Evolutionary conservation across 2,113 vertebrate species (phyloP).

Genomic region (Syrrhaptes paradoxus): DNA sequence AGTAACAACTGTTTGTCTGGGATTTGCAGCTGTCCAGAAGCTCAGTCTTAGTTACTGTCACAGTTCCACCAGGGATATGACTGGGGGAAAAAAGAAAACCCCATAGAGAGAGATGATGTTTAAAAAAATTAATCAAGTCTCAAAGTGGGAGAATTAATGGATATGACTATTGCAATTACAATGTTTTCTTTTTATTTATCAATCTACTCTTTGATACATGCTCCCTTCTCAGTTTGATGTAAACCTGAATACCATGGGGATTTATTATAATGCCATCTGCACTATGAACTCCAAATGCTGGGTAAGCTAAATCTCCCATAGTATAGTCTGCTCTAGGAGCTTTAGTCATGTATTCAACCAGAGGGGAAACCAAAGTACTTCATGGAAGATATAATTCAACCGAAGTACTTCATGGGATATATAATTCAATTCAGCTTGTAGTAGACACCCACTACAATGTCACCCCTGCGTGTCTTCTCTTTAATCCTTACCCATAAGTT

Average conservation of each 20-base stretch:
- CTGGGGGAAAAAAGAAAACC: accelerated
- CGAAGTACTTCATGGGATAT: neutral
- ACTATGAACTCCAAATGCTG: neutral
- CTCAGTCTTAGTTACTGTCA: neutral
- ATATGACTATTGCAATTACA: neutral
- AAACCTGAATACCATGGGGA: neutral
- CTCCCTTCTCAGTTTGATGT: neutral
- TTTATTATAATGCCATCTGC: neutral
- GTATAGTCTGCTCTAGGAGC: neutral
- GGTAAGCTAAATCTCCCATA: neutral
- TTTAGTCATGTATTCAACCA: neutral
- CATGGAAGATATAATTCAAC: neutral
- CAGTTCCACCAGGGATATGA: neutral
- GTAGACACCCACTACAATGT: too few species aligned
- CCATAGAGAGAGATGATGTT: neutral
- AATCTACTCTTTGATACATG: neutral
- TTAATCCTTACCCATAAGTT: too few species aligned
- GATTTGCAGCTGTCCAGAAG: neutral
- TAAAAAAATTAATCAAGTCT: neutral
- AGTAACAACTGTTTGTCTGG: neutral
- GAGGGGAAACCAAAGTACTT: neutral
- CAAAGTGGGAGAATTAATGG: neutral
- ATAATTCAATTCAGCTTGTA: too few species aligned
- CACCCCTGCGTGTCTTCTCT: too few species aligned
- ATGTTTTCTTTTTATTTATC: neutral